Evolutionary conservation across 2,888 invertebrate genomes (phyloP).

Genomic region (Brenthis daphne): DNA sequence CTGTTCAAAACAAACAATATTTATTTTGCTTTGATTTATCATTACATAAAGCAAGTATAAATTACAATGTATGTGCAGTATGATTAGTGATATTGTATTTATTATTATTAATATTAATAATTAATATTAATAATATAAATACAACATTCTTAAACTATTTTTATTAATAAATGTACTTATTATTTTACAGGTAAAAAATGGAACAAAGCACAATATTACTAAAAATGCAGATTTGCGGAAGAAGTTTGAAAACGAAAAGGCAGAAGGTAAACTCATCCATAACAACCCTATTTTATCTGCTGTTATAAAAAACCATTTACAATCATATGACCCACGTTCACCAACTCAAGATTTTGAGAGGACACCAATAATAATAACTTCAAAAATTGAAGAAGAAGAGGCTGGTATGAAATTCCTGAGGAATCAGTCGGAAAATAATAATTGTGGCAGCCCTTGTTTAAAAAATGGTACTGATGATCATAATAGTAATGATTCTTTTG

Average conservation of each 20-base stretch:
- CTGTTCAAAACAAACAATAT: too few species aligned
- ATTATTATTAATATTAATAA: too few species aligned
- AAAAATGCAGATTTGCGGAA: slow-evolving; percentile 76
- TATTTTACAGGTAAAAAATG: slow-evolving; percentile 64
- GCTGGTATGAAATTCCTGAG: slow-evolving; percentile 40
- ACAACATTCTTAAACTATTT: too few species aligned
- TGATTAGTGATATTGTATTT: too few species aligned
- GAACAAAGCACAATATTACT: slow-evolving; percentile 71
- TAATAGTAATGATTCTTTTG: slow-evolving; percentile 53
- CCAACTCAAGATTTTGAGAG: slow-evolving; percentile 82
- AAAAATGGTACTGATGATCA: slow-evolving; percentile 48
- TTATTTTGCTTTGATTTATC: too few species aligned
- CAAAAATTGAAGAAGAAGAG: slow-evolving; percentile 52
- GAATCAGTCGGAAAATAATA: slow-evolving; percentile 35
- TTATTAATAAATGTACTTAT: slow-evolving; percentile 19
- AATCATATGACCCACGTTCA: slow-evolving; percentile 82
- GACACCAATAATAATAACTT: slow-evolving; percentile 78
- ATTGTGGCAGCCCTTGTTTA: slow-evolving; percentile 55
- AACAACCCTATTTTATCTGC: slow-evolving; percentile 76
- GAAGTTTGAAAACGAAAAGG: slow-evolving; percentile 68
- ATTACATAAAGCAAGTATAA: too few species aligned
- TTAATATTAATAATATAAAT: too few species aligned
- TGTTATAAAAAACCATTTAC: slow-evolving; percentile 74
- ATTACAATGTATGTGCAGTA: too few species aligned
- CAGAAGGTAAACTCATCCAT: slow-evolving; percentile 66